phyloP scores from a whole-genome alignment of 2,888 invertebrate species.

The Eilema griseolum region DNA sequence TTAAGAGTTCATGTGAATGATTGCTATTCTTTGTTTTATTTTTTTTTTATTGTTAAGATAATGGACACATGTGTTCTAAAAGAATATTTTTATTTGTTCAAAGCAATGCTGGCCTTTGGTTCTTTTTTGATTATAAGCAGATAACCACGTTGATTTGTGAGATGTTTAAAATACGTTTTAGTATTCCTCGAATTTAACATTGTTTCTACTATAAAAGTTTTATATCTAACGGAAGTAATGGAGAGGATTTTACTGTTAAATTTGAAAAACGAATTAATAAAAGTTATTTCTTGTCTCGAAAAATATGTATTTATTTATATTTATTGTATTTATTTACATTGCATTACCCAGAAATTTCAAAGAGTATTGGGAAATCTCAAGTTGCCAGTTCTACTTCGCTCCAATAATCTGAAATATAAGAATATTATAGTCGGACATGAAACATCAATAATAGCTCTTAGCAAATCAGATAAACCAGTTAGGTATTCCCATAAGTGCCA shows the following conservation, averaged over 20 bases:
- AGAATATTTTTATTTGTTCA: neutral
- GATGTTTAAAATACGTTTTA: slow-evolving; percentile 9
- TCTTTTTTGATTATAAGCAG: neutral
- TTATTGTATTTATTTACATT: neutral
- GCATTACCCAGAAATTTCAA: slow-evolving; percentile 4
- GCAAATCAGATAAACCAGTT: no score
- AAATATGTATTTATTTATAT: neutral
- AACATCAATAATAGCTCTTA: neutral
- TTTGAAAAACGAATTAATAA: slow-evolving; percentile 2
- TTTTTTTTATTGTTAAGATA: neutral
- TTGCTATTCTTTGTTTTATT: no score
- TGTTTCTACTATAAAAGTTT: neutral
- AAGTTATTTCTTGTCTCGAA: slow-evolving; percentile 3
- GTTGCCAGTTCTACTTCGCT: slow-evolving; percentile 31
- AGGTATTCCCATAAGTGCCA: no score
- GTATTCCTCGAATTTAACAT: neutral
- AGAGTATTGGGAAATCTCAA: slow-evolving; percentile 36
- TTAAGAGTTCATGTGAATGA: neutral
- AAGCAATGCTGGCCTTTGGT: neutral
- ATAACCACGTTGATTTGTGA: slow-evolving; percentile 21
- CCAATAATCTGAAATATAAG: slow-evolving; percentile 44
- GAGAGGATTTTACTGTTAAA: neutral
- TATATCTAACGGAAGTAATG: neutral
- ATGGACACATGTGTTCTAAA: neutral
- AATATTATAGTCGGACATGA: neutral